Evolutionary conservation across 2,113 vertebrate species (phyloP), one percentile per base, ranked within the genome.

Genomic region (Lanius ludovicianus): DNA sequence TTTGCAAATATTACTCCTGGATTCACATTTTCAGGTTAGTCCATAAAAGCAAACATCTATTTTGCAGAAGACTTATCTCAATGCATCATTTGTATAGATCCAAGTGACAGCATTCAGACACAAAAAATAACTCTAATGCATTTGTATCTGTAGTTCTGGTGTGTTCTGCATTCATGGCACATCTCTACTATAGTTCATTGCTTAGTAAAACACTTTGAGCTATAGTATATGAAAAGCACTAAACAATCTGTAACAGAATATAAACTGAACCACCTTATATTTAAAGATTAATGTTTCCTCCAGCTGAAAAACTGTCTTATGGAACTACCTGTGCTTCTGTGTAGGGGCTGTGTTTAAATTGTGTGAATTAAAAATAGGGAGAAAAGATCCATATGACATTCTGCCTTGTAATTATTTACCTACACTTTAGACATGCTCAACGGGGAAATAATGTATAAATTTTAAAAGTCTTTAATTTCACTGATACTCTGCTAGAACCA

Each of bases 231-330:
- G 84, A 92, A 97, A 97, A 96, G 52, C 85, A 93, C 78, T 86
- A 90, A 82, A 97, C 94, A 97, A 98, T 94, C 71, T 0, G 3
- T 63, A 88, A 84, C 37, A 92, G 78, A 70, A 80, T 86, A 57
- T 49, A 92, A 90, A 95, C 84, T 69, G 93, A 98, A 94, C 85
- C 82, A 94, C 67, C 68, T 84, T 83, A 59, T 93, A 95, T 89
- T 97, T 95, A 95, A 98, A 97, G 94, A 97, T 94, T 95, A 96
- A 97, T 95, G 93, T 87, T 93, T 97, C 84, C 90, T 97, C 90
- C 82, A 90, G 75, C 23, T 71, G 63, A 69, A 86, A 71, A 94
- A 96, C 76, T 82, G 57, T 89, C 46, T 75, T 84, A 77, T 8
- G 14, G 57, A 96, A 89, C 53, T 76, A 46, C 70, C 33, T 80